Evolutionary conservation across 2,888 invertebrate genomes (phyloP).

Genomic region (Eupithecia dodoneata): DNA sequence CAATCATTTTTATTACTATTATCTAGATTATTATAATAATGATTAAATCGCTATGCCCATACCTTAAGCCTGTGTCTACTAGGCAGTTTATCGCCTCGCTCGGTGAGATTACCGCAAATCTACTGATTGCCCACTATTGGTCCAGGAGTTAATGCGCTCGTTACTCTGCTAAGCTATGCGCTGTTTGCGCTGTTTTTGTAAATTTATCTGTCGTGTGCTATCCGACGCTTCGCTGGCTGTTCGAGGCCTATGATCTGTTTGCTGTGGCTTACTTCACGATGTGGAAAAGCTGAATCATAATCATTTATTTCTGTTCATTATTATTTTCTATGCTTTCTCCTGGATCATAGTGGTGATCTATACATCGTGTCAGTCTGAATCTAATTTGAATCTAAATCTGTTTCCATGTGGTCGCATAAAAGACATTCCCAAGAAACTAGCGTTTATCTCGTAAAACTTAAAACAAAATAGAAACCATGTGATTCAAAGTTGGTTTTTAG

Average conservation of each 20-base stretch:
- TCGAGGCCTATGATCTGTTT: neutral
- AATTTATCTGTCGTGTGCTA: constrained; percentile 53
- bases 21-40: too few relatives aligned
- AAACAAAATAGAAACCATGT: too few relatives aligned
- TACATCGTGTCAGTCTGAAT: too few relatives aligned
- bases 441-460: too few relatives aligned
- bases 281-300: neutral
- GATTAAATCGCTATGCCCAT: constrained; percentile 38
- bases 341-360: too few relatives aligned
- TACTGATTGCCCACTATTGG: constrained; percentile 72
- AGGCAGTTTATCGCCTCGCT: constrained; percentile 40
- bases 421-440: too few relatives aligned
- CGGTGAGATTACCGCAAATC: constrained; percentile 74
- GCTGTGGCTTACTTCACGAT: neutral
- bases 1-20: neutral
- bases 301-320: neutral
- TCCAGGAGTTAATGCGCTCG: constrained; percentile 47
- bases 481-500: too few relatives aligned
- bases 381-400: too few relatives aligned
- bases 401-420: too few relatives aligned
- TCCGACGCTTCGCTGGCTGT: neutral
- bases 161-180: constrained; percentile 30
- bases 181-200: constrained; percentile 68
- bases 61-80: constrained; percentile 47
- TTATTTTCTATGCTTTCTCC: too few relatives aligned